phyloP scores from a whole-genome alignment of 2,113 vertebrate species.

The Oreocharis arfaki region DNA sequence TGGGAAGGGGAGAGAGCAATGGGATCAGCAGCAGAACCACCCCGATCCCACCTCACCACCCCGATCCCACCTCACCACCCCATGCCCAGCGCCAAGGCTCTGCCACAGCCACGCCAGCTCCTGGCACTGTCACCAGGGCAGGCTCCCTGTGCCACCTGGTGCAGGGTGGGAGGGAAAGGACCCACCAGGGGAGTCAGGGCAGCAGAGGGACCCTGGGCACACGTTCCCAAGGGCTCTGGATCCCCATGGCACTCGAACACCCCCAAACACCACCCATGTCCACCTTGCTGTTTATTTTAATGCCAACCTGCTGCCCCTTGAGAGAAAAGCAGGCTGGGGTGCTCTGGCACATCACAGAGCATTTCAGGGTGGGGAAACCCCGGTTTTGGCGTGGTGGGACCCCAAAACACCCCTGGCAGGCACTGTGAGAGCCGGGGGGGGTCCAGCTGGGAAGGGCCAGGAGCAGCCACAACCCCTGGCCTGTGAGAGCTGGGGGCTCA shows the following conservation, averaged over 20 bases:
- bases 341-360: not conserved
- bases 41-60: fast-evolving
- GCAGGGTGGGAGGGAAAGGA: not conserved
- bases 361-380: not conserved
- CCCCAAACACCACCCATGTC: not conserved
- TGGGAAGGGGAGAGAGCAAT: constrained; percentile 37
- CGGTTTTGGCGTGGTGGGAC: fast-evolving
- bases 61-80: fast-evolving
- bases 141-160: not conserved
- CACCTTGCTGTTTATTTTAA: not conserved
- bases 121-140: not conserved
- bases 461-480: not conserved
- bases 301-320: fast-evolving
- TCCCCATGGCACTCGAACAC: not conserved
- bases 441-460: not conserved
- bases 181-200: not conserved
- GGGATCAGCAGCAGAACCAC: not conserved
- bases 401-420: not conserved
- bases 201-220: not conserved
- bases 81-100: fast-evolving
- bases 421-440: fast-evolving
- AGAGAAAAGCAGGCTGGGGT: not conserved
- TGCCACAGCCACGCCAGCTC: not conserved
- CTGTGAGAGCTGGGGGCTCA: not conserved
- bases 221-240: not conserved